Percentiles rank a stretch among this genome's conserved stretches.
Evolutionary conservation across 2,113 vertebrate genomes (phyloP).

Genomic region (Alligator sinensis): DNA sequence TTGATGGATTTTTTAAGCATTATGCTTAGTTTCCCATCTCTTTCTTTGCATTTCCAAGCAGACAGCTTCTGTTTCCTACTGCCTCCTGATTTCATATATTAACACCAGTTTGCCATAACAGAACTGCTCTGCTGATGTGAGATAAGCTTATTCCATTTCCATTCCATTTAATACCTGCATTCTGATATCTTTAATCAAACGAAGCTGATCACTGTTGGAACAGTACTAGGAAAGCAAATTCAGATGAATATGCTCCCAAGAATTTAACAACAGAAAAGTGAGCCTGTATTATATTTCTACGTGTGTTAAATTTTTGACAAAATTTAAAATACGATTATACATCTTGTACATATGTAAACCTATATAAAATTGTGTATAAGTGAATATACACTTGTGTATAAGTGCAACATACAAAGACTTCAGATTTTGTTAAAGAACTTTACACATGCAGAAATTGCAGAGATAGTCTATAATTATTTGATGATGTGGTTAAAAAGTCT

Average conservation of each 20-base stretch:
- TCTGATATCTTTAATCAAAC: conserved; percentile 19
- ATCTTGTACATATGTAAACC: background rate
- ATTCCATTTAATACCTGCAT: conserved; percentile 10
- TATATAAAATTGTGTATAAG: background rate
- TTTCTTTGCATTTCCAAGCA: background rate
- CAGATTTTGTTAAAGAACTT: background rate
- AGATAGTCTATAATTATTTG: background rate
- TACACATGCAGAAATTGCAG: background rate
- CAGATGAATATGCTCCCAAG: background rate
- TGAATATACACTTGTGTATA: background rate
- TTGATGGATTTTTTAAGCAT: background rate
- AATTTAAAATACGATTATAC: background rate
- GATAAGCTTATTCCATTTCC: conserved; percentile 23
- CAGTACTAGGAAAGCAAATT: background rate
- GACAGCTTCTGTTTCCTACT: background rate
- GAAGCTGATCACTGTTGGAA: background rate
- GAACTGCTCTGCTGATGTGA: conserved; percentile 1
- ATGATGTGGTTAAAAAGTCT: background rate
- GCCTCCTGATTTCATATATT: conserved; percentile 6
- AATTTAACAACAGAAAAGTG: background rate
- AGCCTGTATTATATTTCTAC: background rate
- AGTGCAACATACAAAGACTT: background rate
- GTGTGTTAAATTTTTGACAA: background rate
- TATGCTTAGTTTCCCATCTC: background rate
- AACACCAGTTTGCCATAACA: background rate